A percentile compares a stretch with the other conserved stretches of the same genome.
These are phyloP conservation scores for Plectropomus leopardus DNA, from an alignment of 2,113 vertebrate genomes.

Conservation along the genomic window DNA sequence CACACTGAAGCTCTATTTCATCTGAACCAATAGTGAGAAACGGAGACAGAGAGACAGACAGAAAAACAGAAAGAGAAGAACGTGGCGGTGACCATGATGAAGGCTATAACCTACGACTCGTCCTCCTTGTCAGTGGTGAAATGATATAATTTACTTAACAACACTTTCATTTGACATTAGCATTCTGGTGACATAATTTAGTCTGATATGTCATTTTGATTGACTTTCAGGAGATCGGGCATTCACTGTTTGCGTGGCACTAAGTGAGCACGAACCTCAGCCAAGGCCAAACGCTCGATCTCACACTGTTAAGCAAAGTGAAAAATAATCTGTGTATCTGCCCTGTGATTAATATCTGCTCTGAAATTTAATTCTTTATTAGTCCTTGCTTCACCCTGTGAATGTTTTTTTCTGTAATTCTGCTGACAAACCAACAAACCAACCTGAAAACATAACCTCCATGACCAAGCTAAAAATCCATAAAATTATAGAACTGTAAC, in stretches of 20 bases:
- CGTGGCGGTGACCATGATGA: neutral
- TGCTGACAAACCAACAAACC: too few relatives aligned
- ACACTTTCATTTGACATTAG: constrained; percentile 4
- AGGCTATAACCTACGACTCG: neutral
- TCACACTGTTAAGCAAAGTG: too few relatives aligned
- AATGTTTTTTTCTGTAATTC: too few relatives aligned
- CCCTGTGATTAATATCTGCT: too few relatives aligned
- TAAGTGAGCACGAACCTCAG: too few relatives aligned
- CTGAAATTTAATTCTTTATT: too few relatives aligned
- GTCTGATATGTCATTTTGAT: constrained; percentile 18
- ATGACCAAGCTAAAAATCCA: neutral
- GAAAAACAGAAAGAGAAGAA: neutral
- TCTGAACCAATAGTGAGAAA: constrained; percentile 9
- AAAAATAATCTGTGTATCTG: too few relatives aligned
- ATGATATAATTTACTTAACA: neutral
- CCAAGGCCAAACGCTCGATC: too few relatives aligned
- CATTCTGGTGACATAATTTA: neutral
- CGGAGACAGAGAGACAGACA: neutral
- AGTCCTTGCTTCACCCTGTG: too few relatives aligned
- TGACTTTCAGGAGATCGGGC: constrained; percentile 16
- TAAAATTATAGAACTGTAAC: neutral
- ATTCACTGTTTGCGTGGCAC: neutral
- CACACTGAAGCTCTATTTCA: constrained; percentile 43
- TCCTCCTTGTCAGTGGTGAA: constrained; percentile 1
- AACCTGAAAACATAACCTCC: too few relatives aligned